These are phyloP conservation scores for Phataginus tricuspis DNA, from an alignment of 2,797 vertebrate species.

Conservation along the genomic window DNA sequence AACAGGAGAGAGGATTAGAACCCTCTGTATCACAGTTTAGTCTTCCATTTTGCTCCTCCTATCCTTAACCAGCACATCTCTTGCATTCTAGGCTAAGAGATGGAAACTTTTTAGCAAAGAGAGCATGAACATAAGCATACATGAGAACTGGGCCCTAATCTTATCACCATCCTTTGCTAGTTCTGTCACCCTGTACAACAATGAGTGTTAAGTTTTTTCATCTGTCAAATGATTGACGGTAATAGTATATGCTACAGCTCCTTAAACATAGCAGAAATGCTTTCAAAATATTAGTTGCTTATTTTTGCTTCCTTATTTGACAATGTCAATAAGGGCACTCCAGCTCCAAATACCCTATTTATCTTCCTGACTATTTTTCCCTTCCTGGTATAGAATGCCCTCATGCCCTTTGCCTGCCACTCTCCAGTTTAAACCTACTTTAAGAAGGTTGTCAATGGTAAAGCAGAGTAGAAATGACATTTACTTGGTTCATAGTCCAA, in stretches of 20 bases:
- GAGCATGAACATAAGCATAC: neutral
- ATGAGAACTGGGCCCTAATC: neutral
- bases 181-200: neutral
- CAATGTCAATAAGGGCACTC: neutral
- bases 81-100: neutral
- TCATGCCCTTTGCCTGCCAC: neutral
- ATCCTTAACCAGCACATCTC: neutral
- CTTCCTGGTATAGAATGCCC: neutral
- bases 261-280: neutral
- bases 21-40: neutral
- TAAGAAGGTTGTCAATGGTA: neutral
- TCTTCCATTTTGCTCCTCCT: neutral
- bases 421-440: neutral
- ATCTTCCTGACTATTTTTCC: neutral
- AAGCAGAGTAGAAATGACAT: neutral
- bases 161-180: neutral
- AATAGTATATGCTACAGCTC: neutral
- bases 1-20: neutral
- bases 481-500: neutral
- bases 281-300: neutral
- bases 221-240: neutral
- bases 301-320: neutral
- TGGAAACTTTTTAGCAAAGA: neutral
- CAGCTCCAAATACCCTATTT: neutral
- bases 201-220: neutral